Base-by-base conservation (phyloP, 2,888 invertebrate genomes). In the Macrosiphum euphorbiae region DNA sequence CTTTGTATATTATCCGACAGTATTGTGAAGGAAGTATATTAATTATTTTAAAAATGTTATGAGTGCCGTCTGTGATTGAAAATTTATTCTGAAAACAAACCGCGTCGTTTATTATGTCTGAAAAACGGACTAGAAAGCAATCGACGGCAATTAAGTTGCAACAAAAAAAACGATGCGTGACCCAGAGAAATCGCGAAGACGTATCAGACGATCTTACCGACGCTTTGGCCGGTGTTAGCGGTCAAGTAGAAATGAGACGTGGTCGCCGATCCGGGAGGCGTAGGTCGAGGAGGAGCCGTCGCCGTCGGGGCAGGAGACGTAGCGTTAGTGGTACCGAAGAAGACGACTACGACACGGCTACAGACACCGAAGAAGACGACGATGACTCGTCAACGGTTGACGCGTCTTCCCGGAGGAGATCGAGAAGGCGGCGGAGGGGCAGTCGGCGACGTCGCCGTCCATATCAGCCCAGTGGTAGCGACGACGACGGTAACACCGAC, bases 241-340 rank as follows among this genome's bases (percentile, higher is more conserved):
- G n/a, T 0, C 24, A 5, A n/a, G n/a, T 67, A 16, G 13, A n/a
- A 35, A 5, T 67, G 67, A 67, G 67, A 67, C 67, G 67, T n/a
- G n/a, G 67, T 16, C 67, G n/a, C n/a, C 67, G 67, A n/a, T 67
- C n/a, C 11, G 1, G 1, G 67, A 67, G 16, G 67, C 67, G 67
- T 5, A 67, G n/a, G n/a, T n/a, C 67, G 13, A 67, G 1, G n/a
- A 67, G 16, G 16, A 52, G 52, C 52, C 13, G 67, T 67, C 67
- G n/a, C n/a, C n/a, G 67, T n/a, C 67, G 67, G 16, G n/a, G n/a
- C 67, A 67, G 67, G n/a, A 67, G 67, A 67, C 67, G 67, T n/a
- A n/a, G n/a, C 16, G 16, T 52, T 3, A 16, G 52, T 5, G 5
- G n/a, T 16, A 16, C n/a, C n/a, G n/a, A n/a, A 16, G 67, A 67